Evolutionary conservation across 2,797 vertebrate genomes (phyloP), one percentile per base, ranked within the genome.

Genomic region (Harpagifer antarcticus): DNA sequence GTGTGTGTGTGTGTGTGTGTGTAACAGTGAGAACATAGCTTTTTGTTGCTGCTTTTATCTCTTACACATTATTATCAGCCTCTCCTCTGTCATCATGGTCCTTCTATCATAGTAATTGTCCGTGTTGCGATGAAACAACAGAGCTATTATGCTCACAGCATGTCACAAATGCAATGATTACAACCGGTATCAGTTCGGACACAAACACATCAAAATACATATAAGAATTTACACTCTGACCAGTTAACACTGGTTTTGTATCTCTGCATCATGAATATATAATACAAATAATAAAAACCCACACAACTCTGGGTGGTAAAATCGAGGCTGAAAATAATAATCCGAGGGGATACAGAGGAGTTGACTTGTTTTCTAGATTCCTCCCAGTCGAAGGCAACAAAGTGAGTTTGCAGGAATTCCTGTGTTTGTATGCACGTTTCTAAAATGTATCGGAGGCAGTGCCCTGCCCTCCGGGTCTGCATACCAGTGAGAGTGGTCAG

Each of bases 321-420:
- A 62, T 66, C 47, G 55, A 37, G 33, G 64, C 43, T 62, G 59
- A 49, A 42, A 50, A 54, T 19, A 78, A 55, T 43, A 74, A 75
- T 76, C 23, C 19, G 56, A 74, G 61, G 63, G 47, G 52, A 44
- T 5, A 52, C 0, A 9, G 61, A 72, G 78, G 69, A 85, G 78
- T 54, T 17, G 64, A 64, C 43, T 68, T 45, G 69, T 55, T 54
- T 78, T 16, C 53, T 50, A 70, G 76, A 79, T 71, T 80, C 83
- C 77, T 72, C 56, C 40, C 37, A 68, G 65, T 73, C 48, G 40
- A 37, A 68, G 56, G 73, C 82, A 79, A 84, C 85, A 90, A 84
- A 83, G 69, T 87, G 75, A 90, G 86, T 65, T 85, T 33, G 68
- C 91, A 94, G 94, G 94, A 95, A 93, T 94, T 95, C 95, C 93